A percentile compares a stretch with the other conserved stretches of the same genome.
phyloP scores from a whole-genome alignment of 1,140 invertebrate species.

The Apolygus lucorum region DNA sequence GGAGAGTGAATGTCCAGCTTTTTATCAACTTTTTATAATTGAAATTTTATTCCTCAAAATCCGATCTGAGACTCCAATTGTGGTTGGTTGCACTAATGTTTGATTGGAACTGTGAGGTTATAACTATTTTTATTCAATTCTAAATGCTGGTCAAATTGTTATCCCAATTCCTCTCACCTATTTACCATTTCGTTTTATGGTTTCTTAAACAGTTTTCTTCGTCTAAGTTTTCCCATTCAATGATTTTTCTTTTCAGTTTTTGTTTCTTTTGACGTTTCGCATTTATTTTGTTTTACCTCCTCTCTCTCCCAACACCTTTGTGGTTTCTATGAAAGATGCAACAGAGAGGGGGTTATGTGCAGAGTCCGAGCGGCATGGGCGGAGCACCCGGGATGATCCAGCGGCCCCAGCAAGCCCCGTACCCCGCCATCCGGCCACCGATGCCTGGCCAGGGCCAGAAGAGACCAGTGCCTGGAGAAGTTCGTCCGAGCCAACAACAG shows the following conservation, averaged over 20 bases:
- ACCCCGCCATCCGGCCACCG: conserved; percentile 47
- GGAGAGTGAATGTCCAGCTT: too few species aligned
- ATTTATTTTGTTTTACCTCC: neutral
- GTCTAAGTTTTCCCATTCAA: conserved; percentile 33
- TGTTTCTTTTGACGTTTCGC: conserved; percentile 37
- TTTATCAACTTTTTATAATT: too few species aligned
- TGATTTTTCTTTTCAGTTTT: conserved; percentile 36
- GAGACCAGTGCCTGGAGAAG: conserved; percentile 49
- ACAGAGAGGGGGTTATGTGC: conserved; percentile 36
- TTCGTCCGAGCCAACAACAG: conserved; percentile 49
- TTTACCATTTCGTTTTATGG: too few species aligned
- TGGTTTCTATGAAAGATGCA: conserved; percentile 39
- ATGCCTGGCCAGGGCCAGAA: conserved; percentile 48
- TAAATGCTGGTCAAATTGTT: too few species aligned
- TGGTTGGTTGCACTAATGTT: too few species aligned
- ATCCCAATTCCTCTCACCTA: too few species aligned
- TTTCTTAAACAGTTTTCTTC: too few species aligned
- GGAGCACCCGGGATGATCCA: conserved; percentile 47
- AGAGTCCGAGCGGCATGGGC: conserved; percentile 34
- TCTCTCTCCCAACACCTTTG: neutral
- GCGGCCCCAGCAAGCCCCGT: conserved; percentile 42
- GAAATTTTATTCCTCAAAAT: too few species aligned
- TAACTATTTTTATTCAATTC: too few species aligned
- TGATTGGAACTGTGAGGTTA: too few species aligned
- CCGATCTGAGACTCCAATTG: too few species aligned